Base-by-base conservation (phyloP, 2,113 vertebrate genomes). In the Diphyllodes magnificus region DNA sequence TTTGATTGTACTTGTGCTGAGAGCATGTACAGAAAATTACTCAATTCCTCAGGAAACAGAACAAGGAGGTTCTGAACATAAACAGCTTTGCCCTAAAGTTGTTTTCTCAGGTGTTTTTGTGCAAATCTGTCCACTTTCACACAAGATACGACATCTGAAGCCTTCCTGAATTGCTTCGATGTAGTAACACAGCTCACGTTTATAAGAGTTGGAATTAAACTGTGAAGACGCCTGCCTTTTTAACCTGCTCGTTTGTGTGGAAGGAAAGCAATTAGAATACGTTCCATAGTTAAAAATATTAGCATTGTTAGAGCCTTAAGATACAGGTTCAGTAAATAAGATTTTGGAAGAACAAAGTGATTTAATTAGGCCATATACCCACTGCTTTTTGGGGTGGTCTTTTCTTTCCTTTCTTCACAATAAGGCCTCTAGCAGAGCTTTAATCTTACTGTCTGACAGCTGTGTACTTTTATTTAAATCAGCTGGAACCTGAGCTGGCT, bases 391-490 rank as follows among this genome's bases (percentile, higher is more conserved):
- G 54, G 83, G 70, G 30, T 88, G 21, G 51, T 90, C 64, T 94
- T 90, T 65, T 84, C 64, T 86, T 90, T 85, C 60, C n/a, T 83
- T 28, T 65, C 30, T 91, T 54, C 8, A 24, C 64, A 93, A 3
- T 60, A 77, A 95, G 53, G 57, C 73, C 79, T 1, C 1, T 63
- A 86, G 78, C 69, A 91, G 70, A 37, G 39, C 91, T 90, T 95
- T 92, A 90, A 92, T 95, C 90, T 94, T 91, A 15, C 84, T 94
- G 91, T 91, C 95, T 95, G 80, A 93, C 91, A 95, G 89, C 94
- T 96, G 90, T 94, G 90, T 94, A 84, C 80, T 96, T 96, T 95
- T 95, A 95, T 97, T 93, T 96, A 94, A 96, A 97, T 97, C 95
- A 97, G 91, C 96, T 96, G 78, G 92, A 91, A 63, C 53, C 66